A percentile compares a stretch with the other conserved stretches of the same genome.
phyloP scores from a whole-genome alignment of 2,113 vertebrate genomes.

The Aramus guarauna region DNA sequence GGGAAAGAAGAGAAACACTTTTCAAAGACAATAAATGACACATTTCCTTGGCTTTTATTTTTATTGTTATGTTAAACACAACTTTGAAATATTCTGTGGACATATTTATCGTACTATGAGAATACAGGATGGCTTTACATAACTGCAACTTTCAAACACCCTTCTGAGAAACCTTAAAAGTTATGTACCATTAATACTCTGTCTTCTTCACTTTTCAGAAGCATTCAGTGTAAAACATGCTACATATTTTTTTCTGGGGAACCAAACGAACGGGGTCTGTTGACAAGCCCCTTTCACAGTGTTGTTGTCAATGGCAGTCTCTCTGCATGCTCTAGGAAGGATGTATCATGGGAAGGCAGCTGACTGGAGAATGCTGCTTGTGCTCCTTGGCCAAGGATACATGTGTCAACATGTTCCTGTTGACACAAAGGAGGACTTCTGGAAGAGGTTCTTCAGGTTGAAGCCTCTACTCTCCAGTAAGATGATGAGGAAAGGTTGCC shows the following conservation, averaged over 20 bases:
- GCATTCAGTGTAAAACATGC: neutral
- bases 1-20: neutral
- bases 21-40: neutral
- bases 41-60: neutral
- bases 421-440: neutral
- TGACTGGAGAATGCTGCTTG: neutral
- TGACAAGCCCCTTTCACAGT: conserved; percentile 41
- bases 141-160: conserved; percentile 26
- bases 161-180: conserved; percentile 48
- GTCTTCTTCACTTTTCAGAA: neutral
- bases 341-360: neutral
- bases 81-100: conserved; percentile 25
- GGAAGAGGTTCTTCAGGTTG: neutral
- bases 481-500: neutral
- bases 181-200: neutral
- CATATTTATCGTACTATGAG: conserved; percentile 41
- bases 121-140: conserved; percentile 50
- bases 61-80: conserved; percentile 26
- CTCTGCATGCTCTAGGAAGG: neutral
- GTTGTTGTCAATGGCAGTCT: conserved; percentile 12
- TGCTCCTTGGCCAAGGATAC: neutral
- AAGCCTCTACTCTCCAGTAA: neutral
- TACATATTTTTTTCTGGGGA: neutral
- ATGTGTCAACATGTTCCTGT: neutral
- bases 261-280: neutral